Base-by-base conservation (phyloP, 2,113 vertebrate genomes). In the Scortum barcoo region DNA sequence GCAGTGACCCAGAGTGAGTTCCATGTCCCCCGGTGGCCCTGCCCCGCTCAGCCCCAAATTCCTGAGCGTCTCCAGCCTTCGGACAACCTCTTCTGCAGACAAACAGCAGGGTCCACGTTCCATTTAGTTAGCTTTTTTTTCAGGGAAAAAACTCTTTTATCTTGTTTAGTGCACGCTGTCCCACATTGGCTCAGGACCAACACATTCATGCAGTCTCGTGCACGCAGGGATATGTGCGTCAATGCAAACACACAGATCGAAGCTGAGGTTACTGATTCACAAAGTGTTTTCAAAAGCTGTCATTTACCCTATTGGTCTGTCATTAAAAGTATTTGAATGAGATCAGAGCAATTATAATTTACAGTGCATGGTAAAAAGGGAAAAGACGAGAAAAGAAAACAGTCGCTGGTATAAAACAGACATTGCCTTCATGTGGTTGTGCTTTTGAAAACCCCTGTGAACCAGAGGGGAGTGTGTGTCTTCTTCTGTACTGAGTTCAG, bases 1-100 rank as follows among this genome's bases (percentile, higher is more conserved):
- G 91, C 93, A 94, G 86, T 94, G 94, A 95, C 94, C 94, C 82
- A 91, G 81, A 92, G 90, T 70, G 69, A 93, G 87, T 88, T 85
- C 82, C 87, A 85, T 87, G 85, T 90, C 88, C 84, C 84, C 89
- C 33, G 72, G 82, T 86, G 85, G 73, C 86, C 88, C 76, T 81
- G 53, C 80, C 81, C 81, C 46, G 38, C 80, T 87, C 80, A 46
- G 91, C 63, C 83, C 86, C 78, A 88, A 89, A 95, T 94, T 94
- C 94, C 93, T 88, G 51, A 83, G 75, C 51, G 86, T 93, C 88
- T 92, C 78, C 9, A 57, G 54, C 82, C 78, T 71, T 72, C 53
- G 88, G 85, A 77, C 81, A 61, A 72, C 72, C 71, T 85, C 68
- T 72, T 67, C 77, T 74, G 76, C 73, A 89, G 87, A 84, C 65